Conservation (phyloP, 2,797 vertebrate species). For the Chromis chromis region DNA sequence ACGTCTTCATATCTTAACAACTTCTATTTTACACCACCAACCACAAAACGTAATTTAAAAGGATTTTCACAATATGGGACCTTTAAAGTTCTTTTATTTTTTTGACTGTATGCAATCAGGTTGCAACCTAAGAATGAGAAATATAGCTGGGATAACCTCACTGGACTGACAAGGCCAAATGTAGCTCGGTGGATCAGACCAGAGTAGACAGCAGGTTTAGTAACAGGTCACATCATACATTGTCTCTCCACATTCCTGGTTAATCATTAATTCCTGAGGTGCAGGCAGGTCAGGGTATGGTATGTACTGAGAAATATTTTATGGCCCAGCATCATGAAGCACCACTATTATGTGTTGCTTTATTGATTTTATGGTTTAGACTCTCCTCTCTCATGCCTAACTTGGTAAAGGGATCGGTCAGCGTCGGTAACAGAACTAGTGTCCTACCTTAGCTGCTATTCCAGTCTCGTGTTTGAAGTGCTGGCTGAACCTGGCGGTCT, state of each 20-base stretch:
- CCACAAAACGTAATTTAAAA: no score
- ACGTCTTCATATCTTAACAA: no score
- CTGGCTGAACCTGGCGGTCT: constrained; percentile 91
- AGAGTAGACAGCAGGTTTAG: constrained; percentile 14
- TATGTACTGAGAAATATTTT: not conserved
- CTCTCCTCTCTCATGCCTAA: not conserved
- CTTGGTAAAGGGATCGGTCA: not conserved
- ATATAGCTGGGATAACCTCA: not conserved
- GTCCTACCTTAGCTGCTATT: constrained; percentile 87
- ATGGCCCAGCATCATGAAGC: not conserved
- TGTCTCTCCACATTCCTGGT: not conserved
- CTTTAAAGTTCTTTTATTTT: not conserved
- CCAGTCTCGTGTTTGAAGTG: constrained; percentile 93
- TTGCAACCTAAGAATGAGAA: not conserved
- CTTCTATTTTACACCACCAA: no score
- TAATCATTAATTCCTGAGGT: constrained; percentile 32
- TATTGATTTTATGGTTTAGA: not conserved
- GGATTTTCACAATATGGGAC: no score
- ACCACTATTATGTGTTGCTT: not conserved
- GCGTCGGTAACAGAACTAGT: not conserved
- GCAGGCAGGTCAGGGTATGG: not conserved
- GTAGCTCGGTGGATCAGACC: not conserved
- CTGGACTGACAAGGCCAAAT: not conserved
- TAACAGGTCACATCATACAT: not conserved
- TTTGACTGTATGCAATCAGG: not conserved